Conservation (phyloP, 2,113 vertebrate genomes). For the Micromys minutus region DNA sequence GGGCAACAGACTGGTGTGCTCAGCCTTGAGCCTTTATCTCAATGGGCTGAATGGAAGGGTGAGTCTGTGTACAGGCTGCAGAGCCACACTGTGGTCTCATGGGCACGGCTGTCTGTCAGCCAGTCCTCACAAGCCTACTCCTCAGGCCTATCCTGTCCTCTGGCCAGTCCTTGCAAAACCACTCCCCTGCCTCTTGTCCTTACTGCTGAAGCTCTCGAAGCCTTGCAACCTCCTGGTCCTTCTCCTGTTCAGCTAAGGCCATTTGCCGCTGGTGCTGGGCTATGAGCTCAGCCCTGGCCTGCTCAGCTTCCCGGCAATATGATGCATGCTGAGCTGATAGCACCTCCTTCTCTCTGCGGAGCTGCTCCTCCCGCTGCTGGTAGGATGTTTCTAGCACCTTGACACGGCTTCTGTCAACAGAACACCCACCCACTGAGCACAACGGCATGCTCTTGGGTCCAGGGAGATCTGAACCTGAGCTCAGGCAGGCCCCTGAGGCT, state of each 20-base stretch:
- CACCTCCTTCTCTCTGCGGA: slow-evolving; percentile 87
- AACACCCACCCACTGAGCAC: not conserved
- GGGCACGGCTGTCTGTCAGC: not conserved
- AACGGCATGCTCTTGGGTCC: rapidly evolving
- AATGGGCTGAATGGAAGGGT: not conserved
- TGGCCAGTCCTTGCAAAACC: too few species aligned
- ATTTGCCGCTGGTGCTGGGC: slow-evolving; percentile 89
- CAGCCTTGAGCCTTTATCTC: not conserved
- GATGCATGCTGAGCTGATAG: slow-evolving; percentile 83
- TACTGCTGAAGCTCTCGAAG: slow-evolving; percentile 93
- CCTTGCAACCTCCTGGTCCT: slow-evolving; percentile 88
- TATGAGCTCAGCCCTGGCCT: slow-evolving; percentile 85
- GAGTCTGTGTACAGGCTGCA: not conserved
- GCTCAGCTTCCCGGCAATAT: slow-evolving; percentile 79
- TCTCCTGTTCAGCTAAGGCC: slow-evolving; percentile 85
- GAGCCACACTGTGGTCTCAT: not conserved
- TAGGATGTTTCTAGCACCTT: slow-evolving; percentile 89
- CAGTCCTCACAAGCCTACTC: not conserved
- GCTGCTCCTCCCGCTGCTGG: slow-evolving; percentile 84
- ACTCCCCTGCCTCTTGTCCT: rapidly evolving
- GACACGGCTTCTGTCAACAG: slow-evolving; percentile 83
- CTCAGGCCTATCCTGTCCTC: not conserved
- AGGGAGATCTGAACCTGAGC: rapidly evolving
- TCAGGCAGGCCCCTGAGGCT: rapidly evolving
- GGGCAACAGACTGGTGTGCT: too few species aligned